Evolutionary conservation across 1,140 invertebrate species (phyloP).

Genomic region (Acromyrmex echinatior): DNA sequence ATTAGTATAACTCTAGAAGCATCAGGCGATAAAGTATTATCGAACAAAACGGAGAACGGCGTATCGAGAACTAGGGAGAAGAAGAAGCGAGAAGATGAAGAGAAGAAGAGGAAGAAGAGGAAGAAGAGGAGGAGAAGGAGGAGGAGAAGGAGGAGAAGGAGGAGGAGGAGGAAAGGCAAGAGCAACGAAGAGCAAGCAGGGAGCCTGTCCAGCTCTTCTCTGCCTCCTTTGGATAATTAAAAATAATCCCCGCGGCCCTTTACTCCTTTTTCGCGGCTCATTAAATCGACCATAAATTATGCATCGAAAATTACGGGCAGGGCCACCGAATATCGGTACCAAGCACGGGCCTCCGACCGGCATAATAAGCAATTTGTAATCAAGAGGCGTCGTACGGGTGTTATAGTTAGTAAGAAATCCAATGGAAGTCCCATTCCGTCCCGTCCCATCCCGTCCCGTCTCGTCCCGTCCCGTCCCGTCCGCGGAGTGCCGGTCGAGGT

Average conservation of each 20-base stretch:
- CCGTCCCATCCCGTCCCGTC: conserved; percentile 68
- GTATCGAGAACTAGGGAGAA: neutral
- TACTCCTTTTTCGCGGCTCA: conserved; percentile 86
- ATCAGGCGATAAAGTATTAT: conserved; percentile 59
- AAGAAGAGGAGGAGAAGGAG: too few relatives aligned
- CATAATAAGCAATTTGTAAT: conserved; percentile 85
- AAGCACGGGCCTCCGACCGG: conserved; percentile 54
- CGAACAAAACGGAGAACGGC: conserved; percentile 26
- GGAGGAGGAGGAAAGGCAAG: neutral
- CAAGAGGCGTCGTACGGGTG: conserved; percentile 66
- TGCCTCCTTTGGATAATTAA: conserved; percentile 84
- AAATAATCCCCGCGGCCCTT: conserved; percentile 85
- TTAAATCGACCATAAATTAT: conserved; percentile 87
- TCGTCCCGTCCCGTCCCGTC: conserved; percentile 62
- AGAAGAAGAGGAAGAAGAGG: neutral
- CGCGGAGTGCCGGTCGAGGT: conserved; percentile 44
- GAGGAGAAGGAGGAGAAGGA: neutral
- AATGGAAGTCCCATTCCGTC: conserved; percentile 67
- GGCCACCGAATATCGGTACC: conserved; percentile 82
- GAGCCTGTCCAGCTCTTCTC: conserved; percentile 64
- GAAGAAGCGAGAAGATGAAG: neutral
- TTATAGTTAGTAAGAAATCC: conserved; percentile 70
- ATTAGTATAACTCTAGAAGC: conserved; percentile 59
- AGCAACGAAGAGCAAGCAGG: conserved; percentile 35
- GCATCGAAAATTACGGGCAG: conserved; percentile 86